Base-by-base conservation (phyloP, 1,140 invertebrate species). In the Euura saliciscinereae region DNA sequence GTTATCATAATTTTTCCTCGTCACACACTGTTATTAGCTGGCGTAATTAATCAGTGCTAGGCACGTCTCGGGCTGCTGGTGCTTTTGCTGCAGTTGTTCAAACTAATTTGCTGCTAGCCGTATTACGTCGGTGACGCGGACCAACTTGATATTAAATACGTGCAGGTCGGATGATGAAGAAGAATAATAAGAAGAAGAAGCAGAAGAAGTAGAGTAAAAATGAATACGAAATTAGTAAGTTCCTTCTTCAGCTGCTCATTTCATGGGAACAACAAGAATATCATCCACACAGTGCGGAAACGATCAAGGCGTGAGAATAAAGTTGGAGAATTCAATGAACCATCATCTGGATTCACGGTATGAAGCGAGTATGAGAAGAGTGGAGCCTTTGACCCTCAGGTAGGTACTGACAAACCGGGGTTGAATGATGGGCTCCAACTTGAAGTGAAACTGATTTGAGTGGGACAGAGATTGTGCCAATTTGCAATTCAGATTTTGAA, bases 401-500 rank as follows among this genome's bases (percentile, higher is more conserved):
- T 59, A 11, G 13, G 51, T 59, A 8, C 51, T n/a, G 51, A 59
- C 51, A 59, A 59, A 59, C 51, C 51, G 8, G 72, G 74, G 76
- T 78, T 78, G 78, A 83, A 82, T 79, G 78, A 80, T 79, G 72
- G 28, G 75, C 74, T 78, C 73, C 68, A 75, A 80, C 77, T 79
- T 75, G 74, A 78, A 79, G 78, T 74, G 78, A 79, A 79, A 80
- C 80, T 80, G 78, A 84, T 82, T 84, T 74, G 73, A 76, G 72
- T 73, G 70, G 75, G 70, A 75, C 69, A 72, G 64, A 74, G 72
- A 69, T 67, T 70, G 70, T 71, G 68, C 68, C 64, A 69, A 83
- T 85, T 77, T 83, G 78, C 83, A 84, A 85, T 85, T 83, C 80
- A 82, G 70, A 85, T 84, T 80, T 75, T 28, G 75, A 76, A 76